Evolutionary conservation across 1,140 invertebrate species (phyloP), one percentile per base, ranked within the genome.

Genomic region (Aphis craccivora): DNA sequence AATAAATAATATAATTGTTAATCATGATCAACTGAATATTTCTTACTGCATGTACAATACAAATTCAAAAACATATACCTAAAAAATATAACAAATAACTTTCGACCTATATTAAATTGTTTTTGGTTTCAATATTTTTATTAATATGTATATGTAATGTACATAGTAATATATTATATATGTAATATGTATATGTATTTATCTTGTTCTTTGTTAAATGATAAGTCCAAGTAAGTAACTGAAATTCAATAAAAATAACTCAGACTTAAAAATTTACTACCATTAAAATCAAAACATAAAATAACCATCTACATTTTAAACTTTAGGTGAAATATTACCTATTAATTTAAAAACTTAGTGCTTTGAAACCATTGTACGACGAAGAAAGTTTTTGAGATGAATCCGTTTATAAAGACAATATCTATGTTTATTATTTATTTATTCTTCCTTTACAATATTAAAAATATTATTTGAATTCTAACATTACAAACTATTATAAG

Each of bases 331-430:
- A 83, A 7, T 43, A 86, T 25, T 30, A 43, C 37, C 83, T 40
- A 86, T 43, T 43, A 43, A 86, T 86, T 43, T 43, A 9, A 43
- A 43, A 30, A 43, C 40, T 84, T 43, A 14, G 9, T 84, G 22
- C 20, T 86, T 40, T 40, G 23, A 43, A 86, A 86, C 23, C 9
- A 14, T 76, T 76, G 22, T 86, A 86, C 5, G 11, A 30, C 83
- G 40, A 86, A 86, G 83, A 86, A 86, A 43, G n/a, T 83, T 76
- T 76, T 76, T 35, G n/a, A 76, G n/a, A 76, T n/a, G 14, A 76
- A 30, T 18, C 4, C 4, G 14, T 6, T 6, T 4, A n/a, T 76
- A 76, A 76, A 76, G 14, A n/a, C 30, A 76, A n/a, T 76, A n/a
- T n/a, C n/a, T n/a, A 35, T n/a, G n/a, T 76, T 76, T 76, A 18